These are phyloP conservation scores for Drosophila jambulina DNA, from an alignment of 1,140 invertebrate species.

Conservation along the genomic window DNA sequence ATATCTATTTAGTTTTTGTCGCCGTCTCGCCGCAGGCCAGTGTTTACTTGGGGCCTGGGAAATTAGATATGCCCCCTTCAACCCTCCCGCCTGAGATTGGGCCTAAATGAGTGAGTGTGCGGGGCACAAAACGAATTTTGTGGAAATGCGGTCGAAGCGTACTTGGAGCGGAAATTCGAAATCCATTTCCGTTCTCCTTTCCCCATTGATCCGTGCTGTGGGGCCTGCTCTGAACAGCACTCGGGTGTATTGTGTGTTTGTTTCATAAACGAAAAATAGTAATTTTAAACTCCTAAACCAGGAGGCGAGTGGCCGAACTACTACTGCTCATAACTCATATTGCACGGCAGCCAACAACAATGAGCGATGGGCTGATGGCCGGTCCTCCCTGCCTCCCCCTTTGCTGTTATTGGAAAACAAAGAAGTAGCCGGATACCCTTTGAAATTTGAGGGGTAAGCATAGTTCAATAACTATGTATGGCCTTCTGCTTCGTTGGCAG, in stretches of 20 bases:
- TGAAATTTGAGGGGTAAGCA: not conserved
- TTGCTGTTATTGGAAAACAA: conserved; percentile 27
- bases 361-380: conserved; percentile 51
- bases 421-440: conserved; percentile 22
- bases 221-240: conserved; percentile 23
- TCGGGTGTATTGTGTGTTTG: conserved; percentile 15
- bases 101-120: conserved; percentile 30
- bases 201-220: conserved; percentile 46
- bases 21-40: conserved; percentile 35
- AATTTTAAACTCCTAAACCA: conserved; percentile 63
- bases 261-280: conserved; percentile 64
- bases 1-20: conserved; percentile 71
- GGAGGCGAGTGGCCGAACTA: conserved; percentile 39
- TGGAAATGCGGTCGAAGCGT: conserved; percentile 29
- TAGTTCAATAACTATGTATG: no score
- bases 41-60: conserved; percentile 56
- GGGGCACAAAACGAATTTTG: conserved; percentile 17
- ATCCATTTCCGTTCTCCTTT: conserved; percentile 66
- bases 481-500: not conserved
- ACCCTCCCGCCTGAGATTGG: not conserved
- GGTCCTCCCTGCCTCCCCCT: not conserved
- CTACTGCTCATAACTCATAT: conserved; percentile 66
- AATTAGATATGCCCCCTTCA: conserved; percentile 55
- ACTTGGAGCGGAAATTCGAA: conserved; percentile 69
- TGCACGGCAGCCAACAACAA: conserved; percentile 45